Evolutionary conservation across 2,888 invertebrate species (phyloP), one percentile per base, ranked within the genome.

Genomic region (Phragmatobia fuliginosa): DNA sequence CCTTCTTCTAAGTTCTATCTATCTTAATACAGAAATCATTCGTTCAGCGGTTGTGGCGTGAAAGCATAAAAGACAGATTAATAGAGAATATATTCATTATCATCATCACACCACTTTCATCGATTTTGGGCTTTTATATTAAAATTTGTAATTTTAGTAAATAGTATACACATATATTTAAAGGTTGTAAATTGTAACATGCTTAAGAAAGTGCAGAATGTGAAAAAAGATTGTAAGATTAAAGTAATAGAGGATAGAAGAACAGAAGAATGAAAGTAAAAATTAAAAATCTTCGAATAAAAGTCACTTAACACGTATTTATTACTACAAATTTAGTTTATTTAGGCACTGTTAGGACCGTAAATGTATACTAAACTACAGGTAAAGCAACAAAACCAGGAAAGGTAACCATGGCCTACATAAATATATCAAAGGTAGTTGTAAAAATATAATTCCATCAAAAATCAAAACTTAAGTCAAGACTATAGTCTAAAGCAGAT

Each of bases 391-490:
- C 64, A 61, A 21, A 45, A 11, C 58, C 14, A 25, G 10, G 45
- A 56, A 33, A 49, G 28, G 21, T 4, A 25, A 41, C 31, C 66
- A 70, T 60, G 16, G 62, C 31, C 64, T 72, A 67, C 52, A 60
- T n/a, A 56, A 62, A n/a, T 32, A 25, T 21, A 14, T 62, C 45
- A 56, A 67, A 16, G 36, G 32, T 38, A 49, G 14, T 32, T 61
- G 66, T 36, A 41, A 60, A 28, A 28, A 61, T 66, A 45, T 14
- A 56, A 59, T 68, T 61, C 41, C 32, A 67, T 63, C 14, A 72
- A 60, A 65, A 67, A n/a, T n/a, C n/a, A n/a, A n/a, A n/a, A n/a
- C n/a, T 56, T 49, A 78, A 68, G 33, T 32, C n/a, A 1, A 60
- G 38, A 65, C n/a, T 31, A 58, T 31, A 60, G 4, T 68, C 60